Base-by-base conservation (phyloP, 2,113 vertebrate genomes). In the Struthio camelus region DNA sequence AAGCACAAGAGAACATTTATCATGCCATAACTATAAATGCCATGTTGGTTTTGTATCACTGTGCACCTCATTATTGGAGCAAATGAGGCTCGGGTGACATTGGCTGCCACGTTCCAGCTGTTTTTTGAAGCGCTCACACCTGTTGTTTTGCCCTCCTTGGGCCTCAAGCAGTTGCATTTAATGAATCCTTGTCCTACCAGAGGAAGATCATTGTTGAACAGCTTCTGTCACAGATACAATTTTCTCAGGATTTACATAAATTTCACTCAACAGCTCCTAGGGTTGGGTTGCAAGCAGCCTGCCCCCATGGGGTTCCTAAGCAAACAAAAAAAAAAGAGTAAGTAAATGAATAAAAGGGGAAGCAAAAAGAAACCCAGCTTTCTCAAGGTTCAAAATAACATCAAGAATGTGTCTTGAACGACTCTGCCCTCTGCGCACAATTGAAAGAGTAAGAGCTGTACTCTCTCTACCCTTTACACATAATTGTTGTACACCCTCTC, bases 41-140 rank as follows among this genome's bases (percentile, higher is more conserved):
- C 85, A 48, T 80, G 82, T 96, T 97, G 93, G 82, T 85, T 97
- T 96, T 97, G 93, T 93, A 91, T 96, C 96, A 73, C 91, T 73
- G 66, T 3, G 30, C 3, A 6, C 67, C 94, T 96, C 89, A 50
- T 93, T 96, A 94, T 90, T 95, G 85, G 85, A 96, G 93, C 88
- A 96, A 97, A 93, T 77, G 85, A 96, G 90, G 79, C 92, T 96
- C 78, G 67, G 90, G 76, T 95, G 85, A 96, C 85, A 95, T 80
- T 0, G 90, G 54, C 92, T 97, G 94, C 72, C 90, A 93, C 93
- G 93, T 96, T 94, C 96, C 93, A 94, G 87, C 76, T 94, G 90
- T 81, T 96, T 95, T 97, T 90, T 94, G 96, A 96, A 96, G 90
- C 4, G 10, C 67, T 27, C 91, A 92, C 96, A 97, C 96, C 96